These are phyloP conservation scores for Oryzias javanicus DNA, from an alignment of 2,113 vertebrate genomes.

Conservation along the genomic window DNA sequence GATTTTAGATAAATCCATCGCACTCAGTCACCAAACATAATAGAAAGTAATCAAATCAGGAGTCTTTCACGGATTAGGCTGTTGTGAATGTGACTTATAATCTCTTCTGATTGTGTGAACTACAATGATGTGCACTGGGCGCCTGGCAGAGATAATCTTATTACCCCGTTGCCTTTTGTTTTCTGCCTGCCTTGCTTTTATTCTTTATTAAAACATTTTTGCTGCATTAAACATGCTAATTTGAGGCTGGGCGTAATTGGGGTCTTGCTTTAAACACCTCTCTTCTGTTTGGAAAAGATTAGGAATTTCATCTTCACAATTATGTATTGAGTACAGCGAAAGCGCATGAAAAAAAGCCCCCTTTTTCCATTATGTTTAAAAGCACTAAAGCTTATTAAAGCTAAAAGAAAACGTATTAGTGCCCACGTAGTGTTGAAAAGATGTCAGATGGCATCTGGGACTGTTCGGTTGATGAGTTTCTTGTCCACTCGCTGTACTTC, in stretches of 20 bases:
- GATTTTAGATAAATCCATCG: constrained; percentile 64
- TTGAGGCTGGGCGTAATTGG: constrained; percentile 74
- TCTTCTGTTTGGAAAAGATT: constrained; percentile 77
- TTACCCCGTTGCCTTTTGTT: constrained; percentile 78
- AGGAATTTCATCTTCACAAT: constrained; percentile 77
- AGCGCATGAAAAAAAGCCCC: constrained; percentile 74
- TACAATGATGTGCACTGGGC: constrained; percentile 68
- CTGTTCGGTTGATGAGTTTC: constrained; percentile 50
- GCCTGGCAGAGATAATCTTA: constrained; percentile 75
- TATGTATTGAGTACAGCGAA: constrained; percentile 66
- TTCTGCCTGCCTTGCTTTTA: constrained; percentile 70
- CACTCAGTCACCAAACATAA: constrained; percentile 66
- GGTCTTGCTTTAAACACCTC: constrained; percentile 72
- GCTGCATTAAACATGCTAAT: constrained; percentile 77
- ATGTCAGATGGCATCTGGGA: constrained; percentile 56
- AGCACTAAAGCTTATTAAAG: constrained; percentile 74
- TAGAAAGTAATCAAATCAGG: constrained; percentile 76
- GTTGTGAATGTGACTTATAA: constrained; percentile 75
- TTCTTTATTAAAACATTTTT: constrained; percentile 78
- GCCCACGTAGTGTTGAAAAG: constrained; percentile 49
- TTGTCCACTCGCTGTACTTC: constrained; percentile 37
- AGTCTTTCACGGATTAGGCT: constrained; percentile 74
- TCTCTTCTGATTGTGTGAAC: constrained; percentile 71
- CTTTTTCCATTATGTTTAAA: constrained; percentile 72
- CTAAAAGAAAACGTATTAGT: constrained; percentile 71